Percentiles rank a stretch among this genome's conserved stretches.
Conservation (phyloP, 2,888 invertebrate species). For the Zaprionus bogoriensis region DNA sequence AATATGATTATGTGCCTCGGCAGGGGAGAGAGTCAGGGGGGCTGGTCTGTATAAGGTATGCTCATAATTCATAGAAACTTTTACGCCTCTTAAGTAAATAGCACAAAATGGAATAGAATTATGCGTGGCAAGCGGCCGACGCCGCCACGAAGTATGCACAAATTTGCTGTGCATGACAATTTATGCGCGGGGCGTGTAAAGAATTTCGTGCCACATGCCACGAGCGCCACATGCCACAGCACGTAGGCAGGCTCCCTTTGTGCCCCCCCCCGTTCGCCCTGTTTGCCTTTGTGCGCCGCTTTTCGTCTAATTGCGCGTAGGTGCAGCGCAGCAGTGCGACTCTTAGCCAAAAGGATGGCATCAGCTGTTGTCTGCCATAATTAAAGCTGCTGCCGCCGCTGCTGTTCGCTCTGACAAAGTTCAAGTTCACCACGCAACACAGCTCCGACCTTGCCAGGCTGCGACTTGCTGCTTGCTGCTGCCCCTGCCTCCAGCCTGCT, state of each 20-base stretch:
- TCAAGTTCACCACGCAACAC: constrained; percentile 44
- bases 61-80: constrained; percentile 47
- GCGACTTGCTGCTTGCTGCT: neutral
- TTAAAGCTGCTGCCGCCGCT: constrained; percentile 40
- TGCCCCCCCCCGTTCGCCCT: neutral
- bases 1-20: constrained; percentile 57
- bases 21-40: neutral
- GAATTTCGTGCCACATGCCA: constrained; percentile 27
- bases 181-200: constrained; percentile 44
- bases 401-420: constrained; percentile 41
- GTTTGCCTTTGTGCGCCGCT: constrained; percentile 4
- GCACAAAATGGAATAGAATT: constrained; percentile 42
- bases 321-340: constrained; percentile 16
- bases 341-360: constrained; percentile 27
- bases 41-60: neutral
- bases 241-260: constrained; percentile 1
- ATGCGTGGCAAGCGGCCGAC: constrained; percentile 49
- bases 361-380: constrained; percentile 47
- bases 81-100: constrained; percentile 46
- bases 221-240: neutral
- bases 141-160: constrained; percentile 39
- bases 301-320: constrained; percentile 45
- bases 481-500: neutral
- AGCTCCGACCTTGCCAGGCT: constrained; percentile 45
- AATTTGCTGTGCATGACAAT: constrained; percentile 33